These are phyloP conservation scores for Timema podura DNA, from an alignment of 2,888 invertebrate genomes.

Conservation along the genomic window DNA sequence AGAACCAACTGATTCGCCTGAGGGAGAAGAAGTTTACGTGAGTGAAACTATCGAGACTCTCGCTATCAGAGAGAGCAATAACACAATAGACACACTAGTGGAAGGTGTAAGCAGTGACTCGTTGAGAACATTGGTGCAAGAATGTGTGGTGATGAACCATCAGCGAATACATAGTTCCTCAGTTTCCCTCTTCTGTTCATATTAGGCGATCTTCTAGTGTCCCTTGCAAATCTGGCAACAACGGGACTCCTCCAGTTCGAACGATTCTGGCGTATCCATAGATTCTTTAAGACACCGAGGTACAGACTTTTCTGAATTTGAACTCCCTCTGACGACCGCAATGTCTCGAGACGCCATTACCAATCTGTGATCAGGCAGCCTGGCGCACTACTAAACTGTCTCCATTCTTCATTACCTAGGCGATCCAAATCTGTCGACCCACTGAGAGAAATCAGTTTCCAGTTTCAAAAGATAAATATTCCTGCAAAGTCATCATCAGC, in stretches of 20 bases:
- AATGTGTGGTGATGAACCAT: too few species aligned
- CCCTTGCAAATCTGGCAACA: slow-evolving; percentile 71
- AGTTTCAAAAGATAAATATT: slow-evolving; percentile 58
- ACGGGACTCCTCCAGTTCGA: slow-evolving; percentile 79
- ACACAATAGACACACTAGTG: too few species aligned
- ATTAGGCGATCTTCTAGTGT: slow-evolving; percentile 72
- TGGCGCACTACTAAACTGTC: slow-evolving; percentile 42
- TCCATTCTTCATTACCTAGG: slow-evolving; percentile 64
- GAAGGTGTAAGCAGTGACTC: too few species aligned
- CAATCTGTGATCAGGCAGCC: slow-evolving; percentile 40
- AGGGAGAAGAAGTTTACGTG: too few species aligned
- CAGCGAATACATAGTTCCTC: too few species aligned
- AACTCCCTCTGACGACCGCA: slow-evolving; percentile 59
- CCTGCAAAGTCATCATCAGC: slow-evolving; percentile 69
- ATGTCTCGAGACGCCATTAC: slow-evolving; percentile 53
- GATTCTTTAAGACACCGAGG: slow-evolving; percentile 61
- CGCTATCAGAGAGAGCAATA: too few species aligned
- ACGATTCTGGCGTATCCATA: slow-evolving; percentile 75
- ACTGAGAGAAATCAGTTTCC: slow-evolving; percentile 65
- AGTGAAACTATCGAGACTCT: too few species aligned
- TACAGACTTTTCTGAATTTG: slow-evolving; percentile 62
- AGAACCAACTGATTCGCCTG: too few species aligned
- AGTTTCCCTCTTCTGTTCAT: slow-evolving; percentile 48
- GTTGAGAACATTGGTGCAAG: too few species aligned
- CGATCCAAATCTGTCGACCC: slow-evolving; percentile 77